Conservation (phyloP, 2,797 vertebrate genomes). For the Octomys mimax region DNA sequence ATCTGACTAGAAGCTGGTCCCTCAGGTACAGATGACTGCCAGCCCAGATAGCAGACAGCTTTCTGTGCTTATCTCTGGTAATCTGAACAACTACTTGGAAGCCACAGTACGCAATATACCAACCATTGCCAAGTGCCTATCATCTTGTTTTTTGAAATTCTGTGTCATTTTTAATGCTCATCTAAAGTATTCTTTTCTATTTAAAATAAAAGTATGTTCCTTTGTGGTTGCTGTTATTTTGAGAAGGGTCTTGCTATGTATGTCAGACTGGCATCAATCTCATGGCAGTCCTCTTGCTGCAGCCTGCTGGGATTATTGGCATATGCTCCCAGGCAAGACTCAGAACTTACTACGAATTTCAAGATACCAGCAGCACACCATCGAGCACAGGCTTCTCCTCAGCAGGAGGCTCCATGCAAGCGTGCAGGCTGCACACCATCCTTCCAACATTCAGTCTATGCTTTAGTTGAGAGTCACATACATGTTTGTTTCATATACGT, state of each 20-base stretch:
- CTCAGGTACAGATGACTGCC: no score
- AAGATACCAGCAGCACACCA: not conserved
- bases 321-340: not conserved
- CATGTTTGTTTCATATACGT: not conserved
- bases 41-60: no score
- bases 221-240: not conserved
- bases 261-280: not conserved
- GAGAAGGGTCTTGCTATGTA: not conserved
- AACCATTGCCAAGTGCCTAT: no score
- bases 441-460: not conserved
- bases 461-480: not conserved
- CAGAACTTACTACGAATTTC: not conserved
- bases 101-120: no score
- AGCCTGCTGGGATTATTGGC: not conserved
- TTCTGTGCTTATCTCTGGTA: no score
- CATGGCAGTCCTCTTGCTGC: not conserved
- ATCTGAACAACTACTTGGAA: no score
- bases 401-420: not conserved
- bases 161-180: no score
- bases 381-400: not conserved
- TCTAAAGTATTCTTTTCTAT: not conserved
- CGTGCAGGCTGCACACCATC: accelerated
- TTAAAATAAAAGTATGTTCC: not conserved
- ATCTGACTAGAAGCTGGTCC: no score
- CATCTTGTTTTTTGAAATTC: no score